Evolutionary conservation across 2,113 vertebrate species (phyloP).

Genomic region (Pachyramphus minor): DNA sequence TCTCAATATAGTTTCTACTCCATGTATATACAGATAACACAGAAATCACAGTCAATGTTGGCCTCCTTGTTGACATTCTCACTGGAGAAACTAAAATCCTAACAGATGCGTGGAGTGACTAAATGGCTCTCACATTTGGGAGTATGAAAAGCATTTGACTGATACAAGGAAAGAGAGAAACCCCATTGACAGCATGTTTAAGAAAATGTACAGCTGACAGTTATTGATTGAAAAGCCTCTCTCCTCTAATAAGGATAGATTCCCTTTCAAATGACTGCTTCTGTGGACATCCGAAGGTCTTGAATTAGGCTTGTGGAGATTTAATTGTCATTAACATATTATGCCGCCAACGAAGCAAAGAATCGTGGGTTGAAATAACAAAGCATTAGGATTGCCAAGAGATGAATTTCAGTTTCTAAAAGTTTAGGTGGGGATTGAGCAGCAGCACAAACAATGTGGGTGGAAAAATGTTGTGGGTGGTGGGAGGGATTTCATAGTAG

Average conservation of each 20-base stretch:
- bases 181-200: slow-evolving; percentile 18
- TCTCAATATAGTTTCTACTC: slow-evolving; percentile 6
- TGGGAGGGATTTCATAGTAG: slow-evolving; percentile 61
- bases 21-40: neutral
- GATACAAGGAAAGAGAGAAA: neutral
- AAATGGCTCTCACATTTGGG: slow-evolving; percentile 19
- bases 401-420: slow-evolving; percentile 58
- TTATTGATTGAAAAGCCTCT: slow-evolving; percentile 60
- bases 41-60: neutral
- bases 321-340: slow-evolving; percentile 22
- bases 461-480: slow-evolving; percentile 61
- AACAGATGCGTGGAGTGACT: slow-evolving; percentile 7
- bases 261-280: slow-evolving; percentile 36
- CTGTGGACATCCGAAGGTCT: slow-evolving; percentile 31
- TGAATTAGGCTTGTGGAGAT: slow-evolving; percentile 1
- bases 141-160: slow-evolving; percentile 23
- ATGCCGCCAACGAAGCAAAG: neutral
- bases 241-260: slow-evolving; percentile 47
- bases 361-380: slow-evolving; percentile 57
- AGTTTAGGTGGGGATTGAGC: slow-evolving; percentile 59
- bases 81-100: neutral
- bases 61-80: neutral
- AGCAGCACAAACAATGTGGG: slow-evolving; percentile 65
- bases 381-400: slow-evolving; percentile 37
- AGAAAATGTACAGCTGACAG: slow-evolving; percentile 55